phyloP scores from a whole-genome alignment of 2,113 vertebrate species.

The Etheostoma cragini region DNA sequence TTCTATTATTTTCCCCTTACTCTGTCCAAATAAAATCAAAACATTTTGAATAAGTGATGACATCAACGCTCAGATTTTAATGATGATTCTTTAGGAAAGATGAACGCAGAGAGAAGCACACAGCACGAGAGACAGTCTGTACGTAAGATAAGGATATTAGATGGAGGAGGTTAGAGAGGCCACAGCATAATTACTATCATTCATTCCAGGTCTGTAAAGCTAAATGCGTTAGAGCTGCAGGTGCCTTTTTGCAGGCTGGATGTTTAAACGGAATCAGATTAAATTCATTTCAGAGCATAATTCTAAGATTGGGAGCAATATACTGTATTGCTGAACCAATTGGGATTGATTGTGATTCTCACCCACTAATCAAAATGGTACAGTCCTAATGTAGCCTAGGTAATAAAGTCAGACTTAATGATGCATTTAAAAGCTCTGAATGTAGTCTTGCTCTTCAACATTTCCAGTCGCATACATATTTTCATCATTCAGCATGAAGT shows the following conservation, averaged over 20 bases:
- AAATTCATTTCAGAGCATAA: slow-evolving; percentile 10
- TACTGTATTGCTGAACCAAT: background rate
- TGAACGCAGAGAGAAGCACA: background rate
- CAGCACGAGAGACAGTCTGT: slow-evolving; percentile 12
- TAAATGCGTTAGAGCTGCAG: slow-evolving; percentile 47
- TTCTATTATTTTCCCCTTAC: slow-evolving; percentile 36
- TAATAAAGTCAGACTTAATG: background rate
- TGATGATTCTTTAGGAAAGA: slow-evolving; percentile 13
- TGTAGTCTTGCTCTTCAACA: background rate
- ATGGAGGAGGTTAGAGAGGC: slow-evolving; percentile 31
- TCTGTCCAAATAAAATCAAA: slow-evolving; percentile 60
- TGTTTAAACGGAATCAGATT: slow-evolving; percentile 26
- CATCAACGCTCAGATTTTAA: slow-evolving; percentile 37
- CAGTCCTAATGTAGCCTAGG: too few species aligned
- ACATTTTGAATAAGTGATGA: slow-evolving; percentile 66
- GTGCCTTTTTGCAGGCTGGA: slow-evolving; percentile 18
- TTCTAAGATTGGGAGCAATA: slow-evolving; percentile 1
- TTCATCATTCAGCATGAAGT: background rate
- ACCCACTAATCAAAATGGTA: too few species aligned
- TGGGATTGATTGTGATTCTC: background rate
- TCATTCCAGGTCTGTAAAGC: background rate
- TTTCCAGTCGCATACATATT: background rate
- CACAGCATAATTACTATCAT: slow-evolving; percentile 27
- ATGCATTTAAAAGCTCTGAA: slow-evolving; percentile 2
- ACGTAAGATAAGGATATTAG: slow-evolving; percentile 26